A percentile compares a stretch with the other conserved stretches of the same genome.
phyloP scores from a whole-genome alignment of 2,888 invertebrate species.

The Limnephilus marmoratus region DNA sequence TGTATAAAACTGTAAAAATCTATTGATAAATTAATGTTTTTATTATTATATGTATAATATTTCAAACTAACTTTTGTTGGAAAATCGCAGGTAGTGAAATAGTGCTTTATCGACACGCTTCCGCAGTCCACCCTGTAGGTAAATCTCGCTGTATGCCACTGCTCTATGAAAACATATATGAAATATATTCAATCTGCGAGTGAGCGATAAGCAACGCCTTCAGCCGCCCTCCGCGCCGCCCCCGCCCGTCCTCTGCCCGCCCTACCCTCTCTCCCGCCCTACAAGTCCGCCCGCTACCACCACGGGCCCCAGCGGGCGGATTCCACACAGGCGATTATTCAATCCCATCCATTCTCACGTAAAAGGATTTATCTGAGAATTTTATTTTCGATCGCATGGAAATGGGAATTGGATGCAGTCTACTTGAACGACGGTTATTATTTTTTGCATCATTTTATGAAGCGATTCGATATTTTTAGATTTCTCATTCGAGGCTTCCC shows the following conservation, averaged over 20 bases:
- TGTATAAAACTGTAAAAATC: too few species aligned
- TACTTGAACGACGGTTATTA: constrained; percentile 46
- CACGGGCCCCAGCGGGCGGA: constrained; percentile 39
- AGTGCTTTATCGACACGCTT: background rate
- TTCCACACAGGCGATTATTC: constrained; percentile 60
- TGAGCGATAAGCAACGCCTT: constrained; percentile 78
- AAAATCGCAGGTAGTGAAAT: background rate
- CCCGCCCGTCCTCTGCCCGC: constrained; percentile 65
- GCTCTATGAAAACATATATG: constrained; percentile 77
- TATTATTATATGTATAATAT: background rate
- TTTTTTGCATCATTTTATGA: constrained; percentile 43
- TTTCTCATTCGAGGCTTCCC: constrained; percentile 8
- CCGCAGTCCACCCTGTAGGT: constrained; percentile 39
- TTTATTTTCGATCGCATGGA: constrained; percentile 58
- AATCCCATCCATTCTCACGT: constrained; percentile 57
- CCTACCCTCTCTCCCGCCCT: constrained; percentile 40
- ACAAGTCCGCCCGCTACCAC: constrained; percentile 34
- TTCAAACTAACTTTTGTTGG: background rate
- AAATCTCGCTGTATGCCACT: constrained; percentile 40
- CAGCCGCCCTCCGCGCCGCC: constrained; percentile 67
- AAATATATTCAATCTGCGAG: constrained; percentile 85
- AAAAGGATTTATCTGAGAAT: constrained; percentile 60
- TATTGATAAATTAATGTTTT: too few species aligned
- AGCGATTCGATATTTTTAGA: constrained; percentile 36
- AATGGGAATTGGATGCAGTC: constrained; percentile 59